A percentile compares a stretch with the other conserved stretches of the same genome.
Evolutionary conservation across 2,113 vertebrate species (phyloP).

Genomic region (Ranitomeya imitator): DNA sequence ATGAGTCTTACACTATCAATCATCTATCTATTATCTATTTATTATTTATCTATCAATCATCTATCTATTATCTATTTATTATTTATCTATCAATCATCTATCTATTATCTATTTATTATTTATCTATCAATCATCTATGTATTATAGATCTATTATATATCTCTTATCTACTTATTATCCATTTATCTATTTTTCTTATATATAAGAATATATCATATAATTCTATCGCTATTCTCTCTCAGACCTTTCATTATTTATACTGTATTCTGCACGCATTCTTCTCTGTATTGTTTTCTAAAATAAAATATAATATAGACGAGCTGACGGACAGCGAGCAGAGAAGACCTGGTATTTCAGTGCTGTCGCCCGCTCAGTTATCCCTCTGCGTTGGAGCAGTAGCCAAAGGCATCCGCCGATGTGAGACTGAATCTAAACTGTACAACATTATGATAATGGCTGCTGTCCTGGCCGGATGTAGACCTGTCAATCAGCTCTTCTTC

Average conservation of each 20-base stretch:
- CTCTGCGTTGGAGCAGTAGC: constrained; percentile 10
- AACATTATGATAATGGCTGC: constrained; percentile 46
- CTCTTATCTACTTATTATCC: background rate
- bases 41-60: no score
- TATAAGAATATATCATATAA: background rate
- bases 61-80: no score
- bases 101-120: no score
- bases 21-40: no score
- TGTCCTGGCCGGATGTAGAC: constrained; percentile 9
- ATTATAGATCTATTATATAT: no score
- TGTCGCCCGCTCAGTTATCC: constrained; percentile 28
- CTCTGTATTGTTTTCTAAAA: constrained; percentile 1
- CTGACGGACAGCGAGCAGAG: background rate
- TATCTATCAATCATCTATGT: no score
- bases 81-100: no score
- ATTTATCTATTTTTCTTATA: background rate
- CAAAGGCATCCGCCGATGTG: background rate
- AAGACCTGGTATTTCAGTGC: constrained; percentile 25
- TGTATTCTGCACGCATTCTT: background rate
- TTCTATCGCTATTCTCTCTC: background rate
- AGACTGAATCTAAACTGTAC: constrained; percentile 16
- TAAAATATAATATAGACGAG: constrained; percentile 6
- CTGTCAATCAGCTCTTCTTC: constrained; percentile 36
- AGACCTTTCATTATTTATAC: background rate
- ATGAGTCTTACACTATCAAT: no score